These are phyloP conservation scores for Hirtodrosophila histrioides DNA, from an alignment of 2,888 invertebrate species.

Conservation along the genomic window DNA sequence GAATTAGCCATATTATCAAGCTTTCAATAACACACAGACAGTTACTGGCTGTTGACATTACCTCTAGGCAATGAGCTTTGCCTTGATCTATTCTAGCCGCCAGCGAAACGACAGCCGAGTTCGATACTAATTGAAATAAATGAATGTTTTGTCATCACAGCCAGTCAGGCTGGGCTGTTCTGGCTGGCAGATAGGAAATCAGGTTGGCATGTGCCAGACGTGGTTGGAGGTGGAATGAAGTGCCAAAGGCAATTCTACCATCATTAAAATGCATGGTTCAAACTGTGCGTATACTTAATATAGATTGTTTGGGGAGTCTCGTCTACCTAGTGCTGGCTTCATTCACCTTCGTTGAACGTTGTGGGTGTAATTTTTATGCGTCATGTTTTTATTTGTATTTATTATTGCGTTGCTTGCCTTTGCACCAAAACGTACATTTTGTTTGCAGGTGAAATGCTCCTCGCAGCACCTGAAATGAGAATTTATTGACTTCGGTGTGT, in stretches of 20 bases:
- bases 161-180: neutral
- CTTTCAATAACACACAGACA: conserved; percentile 12
- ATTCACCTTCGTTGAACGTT: conserved; percentile 23
- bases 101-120: conserved; percentile 27
- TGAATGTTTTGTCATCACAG: conserved; percentile 63
- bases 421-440: conserved; percentile 46
- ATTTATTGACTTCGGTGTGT: conserved; percentile 69
- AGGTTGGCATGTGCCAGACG: conserved; percentile 2
- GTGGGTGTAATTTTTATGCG: conserved; percentile 71
- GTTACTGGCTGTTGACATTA: conserved; percentile 43
- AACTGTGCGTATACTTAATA: conserved; percentile 79
- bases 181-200: conserved; percentile 9
- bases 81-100: conserved; percentile 61
- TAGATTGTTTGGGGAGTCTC: conserved; percentile 55
- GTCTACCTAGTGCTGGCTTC: conserved; percentile 7
- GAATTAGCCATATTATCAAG: conserved; percentile 20
- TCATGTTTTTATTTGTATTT: conserved; percentile 79
- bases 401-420: conserved; percentile 65
- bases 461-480: conserved; percentile 69
- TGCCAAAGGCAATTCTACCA: conserved; percentile 57
- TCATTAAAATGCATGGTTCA: conserved; percentile 79
- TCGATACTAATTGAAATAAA: conserved; percentile 78
- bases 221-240: conserved; percentile 32
- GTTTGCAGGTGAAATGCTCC: conserved; percentile 71
- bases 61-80: conserved; percentile 29